Conservation (phyloP, 2,888 invertebrate species). For the Megamerina dolium region DNA sequence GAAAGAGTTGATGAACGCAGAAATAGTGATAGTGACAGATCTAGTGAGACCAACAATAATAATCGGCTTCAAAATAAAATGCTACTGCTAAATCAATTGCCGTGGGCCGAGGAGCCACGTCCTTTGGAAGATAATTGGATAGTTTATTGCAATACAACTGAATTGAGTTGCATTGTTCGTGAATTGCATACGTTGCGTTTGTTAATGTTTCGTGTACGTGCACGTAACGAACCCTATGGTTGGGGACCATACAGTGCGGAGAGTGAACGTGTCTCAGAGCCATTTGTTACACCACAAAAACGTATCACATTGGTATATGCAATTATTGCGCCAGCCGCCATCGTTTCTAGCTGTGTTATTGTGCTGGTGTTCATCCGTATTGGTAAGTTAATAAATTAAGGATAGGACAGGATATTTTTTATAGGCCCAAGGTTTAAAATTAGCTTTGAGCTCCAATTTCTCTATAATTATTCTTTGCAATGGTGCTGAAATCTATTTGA, state of each 20-base stretch:
- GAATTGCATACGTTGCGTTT: constrained; percentile 56
- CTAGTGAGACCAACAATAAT: too few relatives aligned
- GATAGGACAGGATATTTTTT: not conserved
- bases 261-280: constrained; percentile 53
- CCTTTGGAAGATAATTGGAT: constrained; percentile 55
- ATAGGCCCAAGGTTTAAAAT: constrained; percentile 3
- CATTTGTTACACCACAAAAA: constrained; percentile 41
- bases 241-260: constrained; percentile 71
- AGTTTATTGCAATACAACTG: constrained; percentile 70
- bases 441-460: not conserved
- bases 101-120: constrained; percentile 56
- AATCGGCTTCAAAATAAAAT: not conserved
- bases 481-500: too few relatives aligned
- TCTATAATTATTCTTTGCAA: not conserved
- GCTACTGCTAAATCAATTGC: constrained; percentile 34
- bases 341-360: constrained; percentile 42
- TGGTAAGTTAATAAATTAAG: constrained; percentile 26
- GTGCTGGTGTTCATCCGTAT: constrained; percentile 37
- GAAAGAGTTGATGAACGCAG: not conserved
- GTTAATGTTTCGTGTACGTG: constrained; percentile 70
- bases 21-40: too few relatives aligned
- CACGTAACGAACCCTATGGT: constrained; percentile 68
- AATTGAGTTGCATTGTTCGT: constrained; percentile 74
- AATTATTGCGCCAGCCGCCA: constrained; percentile 56
- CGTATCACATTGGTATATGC: constrained; percentile 56